A percentile compares a stretch with the other conserved stretches of the same genome.
Conservation (phyloP, 1,140 invertebrate genomes). For the Gryllus bimaculatus region DNA sequence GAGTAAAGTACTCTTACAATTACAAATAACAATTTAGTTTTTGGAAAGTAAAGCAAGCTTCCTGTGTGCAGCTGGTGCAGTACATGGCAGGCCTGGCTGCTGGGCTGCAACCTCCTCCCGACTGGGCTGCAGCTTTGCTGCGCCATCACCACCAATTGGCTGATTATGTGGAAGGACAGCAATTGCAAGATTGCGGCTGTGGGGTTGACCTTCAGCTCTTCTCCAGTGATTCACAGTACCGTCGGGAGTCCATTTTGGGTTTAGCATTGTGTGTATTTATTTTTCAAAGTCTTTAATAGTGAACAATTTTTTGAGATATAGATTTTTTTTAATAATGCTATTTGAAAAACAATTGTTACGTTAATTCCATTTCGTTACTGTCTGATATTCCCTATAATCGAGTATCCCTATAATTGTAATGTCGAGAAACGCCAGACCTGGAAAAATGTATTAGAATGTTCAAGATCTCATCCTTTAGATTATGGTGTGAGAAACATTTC, state of each 20-base stretch:
- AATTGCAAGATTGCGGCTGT: constrained; percentile 34
- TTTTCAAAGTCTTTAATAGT: too few species aligned
- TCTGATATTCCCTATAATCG: neutral
- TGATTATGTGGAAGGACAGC: constrained; percentile 37
- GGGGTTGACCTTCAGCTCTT: constrained; percentile 40
- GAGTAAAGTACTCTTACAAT: too few species aligned
- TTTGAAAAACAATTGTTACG: too few species aligned
- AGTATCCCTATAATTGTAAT: too few species aligned
- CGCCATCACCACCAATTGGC: constrained; percentile 27
- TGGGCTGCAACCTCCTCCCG: neutral
- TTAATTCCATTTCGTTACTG: neutral
- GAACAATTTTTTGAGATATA: too few species aligned
- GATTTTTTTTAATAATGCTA: too few species aligned
- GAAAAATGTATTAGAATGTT: too few species aligned
- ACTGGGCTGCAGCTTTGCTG: constrained; percentile 11
- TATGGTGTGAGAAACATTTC: too few species aligned
- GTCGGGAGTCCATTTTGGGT: constrained; percentile 41
- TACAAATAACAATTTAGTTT: too few species aligned
- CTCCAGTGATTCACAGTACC: constrained; percentile 37
- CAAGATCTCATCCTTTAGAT: too few species aligned
- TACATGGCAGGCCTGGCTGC: constrained; percentile 8
- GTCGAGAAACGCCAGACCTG: too few species aligned
- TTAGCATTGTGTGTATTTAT: constrained; percentile 38
- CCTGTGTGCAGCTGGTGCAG: constrained; percentile 8
- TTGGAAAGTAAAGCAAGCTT: neutral